Base-by-base conservation (phyloP, 2,888 invertebrate species). In the Apamea sordens region DNA sequence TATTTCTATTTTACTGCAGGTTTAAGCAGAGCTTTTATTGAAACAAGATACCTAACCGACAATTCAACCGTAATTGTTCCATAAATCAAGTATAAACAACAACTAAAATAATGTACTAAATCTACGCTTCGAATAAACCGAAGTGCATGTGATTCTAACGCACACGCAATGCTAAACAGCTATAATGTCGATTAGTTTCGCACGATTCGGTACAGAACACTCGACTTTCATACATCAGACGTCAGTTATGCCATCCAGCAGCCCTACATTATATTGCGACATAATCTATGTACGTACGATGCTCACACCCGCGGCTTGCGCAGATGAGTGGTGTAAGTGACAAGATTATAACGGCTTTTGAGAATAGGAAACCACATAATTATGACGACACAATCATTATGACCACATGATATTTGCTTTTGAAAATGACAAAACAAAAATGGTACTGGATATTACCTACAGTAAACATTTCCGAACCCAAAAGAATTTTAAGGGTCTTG, bases 171-270 rank as follows among this genome's bases (percentile, higher is more conserved):
- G 76, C 69, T 88, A 86, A 88, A 85, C 80, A 89, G 80, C 86
- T 83, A 87, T 90, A 88, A 88, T 79, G 87, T 87, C 86, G 88
- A 91, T 92, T 92, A 89, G 89, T 90, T 89, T 90, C 88, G 92
- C 90, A 91, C 89, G 87, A 89, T 88, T 89, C 80, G 74, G 77
- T 84, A 76, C 71, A 75, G 84, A 84, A 74, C 85, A 90, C 89
- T 90, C 85, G 85, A 84, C 89, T 88, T 89, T 89, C 90, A 87
- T 90, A 82, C 76, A 83, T 86, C 77, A 78, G 76, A 80, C 83
- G 76, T 84, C 80, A 82, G 89, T 82, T 88, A 84, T 85, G 83
- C 79, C 86, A 80, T 80, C 80, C 50, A 79, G 36, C 71, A 80
- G 83, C 87, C 82, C 89, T 89, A 78, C 80, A 83, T 88, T 63